A percentile compares a stretch with the other conserved stretches of the same genome.
Evolutionary conservation across 2,888 invertebrate species (phyloP).

Genomic region (Tenodera sinensis): DNA sequence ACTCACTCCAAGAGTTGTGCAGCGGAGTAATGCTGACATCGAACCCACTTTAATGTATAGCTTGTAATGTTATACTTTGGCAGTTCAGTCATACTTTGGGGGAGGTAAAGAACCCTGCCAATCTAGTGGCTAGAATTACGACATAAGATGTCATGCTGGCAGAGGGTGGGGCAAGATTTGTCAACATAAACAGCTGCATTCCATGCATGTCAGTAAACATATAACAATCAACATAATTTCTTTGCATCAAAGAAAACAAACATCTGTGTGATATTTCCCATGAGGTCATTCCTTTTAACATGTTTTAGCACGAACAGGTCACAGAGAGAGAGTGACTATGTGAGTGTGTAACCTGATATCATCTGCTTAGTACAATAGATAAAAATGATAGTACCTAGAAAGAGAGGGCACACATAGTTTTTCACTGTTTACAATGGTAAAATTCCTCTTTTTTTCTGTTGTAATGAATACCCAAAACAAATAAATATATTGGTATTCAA

Average conservation of each 20-base stretch:
- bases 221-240: neutral
- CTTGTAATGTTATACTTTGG: too few species aligned
- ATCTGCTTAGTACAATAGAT: neutral
- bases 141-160: too few species aligned
- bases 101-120: too few species aligned
- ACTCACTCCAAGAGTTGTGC: too few species aligned
- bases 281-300: too few species aligned
- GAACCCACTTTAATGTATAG: too few species aligned
- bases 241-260: neutral
- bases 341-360: neutral
- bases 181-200: too few species aligned
- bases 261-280: neutral
- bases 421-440: neutral
- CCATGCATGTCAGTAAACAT: neutral
- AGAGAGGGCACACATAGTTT: neutral
- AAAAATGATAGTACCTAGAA: neutral
- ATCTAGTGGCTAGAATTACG: too few species aligned
- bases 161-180: too few species aligned
- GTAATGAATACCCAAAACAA: neutral
- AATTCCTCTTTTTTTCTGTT: neutral
- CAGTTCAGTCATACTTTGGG: too few species aligned
- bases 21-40: too few species aligned
- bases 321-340: neutral
- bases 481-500: neutral
- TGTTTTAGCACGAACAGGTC: neutral